Evolutionary conservation across 2,888 invertebrate genomes (phyloP).

Genomic region (Drosophila kambysellisi): DNA sequence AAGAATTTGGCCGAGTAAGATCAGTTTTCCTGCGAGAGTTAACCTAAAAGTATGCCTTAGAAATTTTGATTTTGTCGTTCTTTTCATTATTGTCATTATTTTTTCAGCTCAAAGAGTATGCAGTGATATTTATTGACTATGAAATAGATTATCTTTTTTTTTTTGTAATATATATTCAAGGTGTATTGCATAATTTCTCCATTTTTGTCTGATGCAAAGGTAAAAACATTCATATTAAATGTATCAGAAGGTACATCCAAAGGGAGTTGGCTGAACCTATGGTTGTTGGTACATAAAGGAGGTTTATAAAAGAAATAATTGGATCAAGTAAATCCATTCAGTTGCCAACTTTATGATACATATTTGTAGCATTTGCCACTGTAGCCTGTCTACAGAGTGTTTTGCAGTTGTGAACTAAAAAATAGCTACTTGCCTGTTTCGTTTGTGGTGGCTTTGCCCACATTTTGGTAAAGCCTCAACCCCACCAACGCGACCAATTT

Average conservation of each 20-base stretch:
- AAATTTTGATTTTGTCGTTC: background rate
- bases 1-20: too few species aligned
- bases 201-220: background rate
- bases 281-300: background rate
- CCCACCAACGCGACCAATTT: background rate
- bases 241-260: background rate
- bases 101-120: background rate
- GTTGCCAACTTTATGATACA: background rate
- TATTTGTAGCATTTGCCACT: background rate
- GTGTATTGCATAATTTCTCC: background rate
- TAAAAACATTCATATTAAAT: background rate
- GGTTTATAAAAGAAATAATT: background rate
- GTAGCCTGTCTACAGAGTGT: background rate
- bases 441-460: constrained; percentile 1
- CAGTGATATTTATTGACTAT: background rate
- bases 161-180: background rate
- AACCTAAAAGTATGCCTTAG: background rate
- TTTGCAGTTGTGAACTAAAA: background rate
- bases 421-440: too few species aligned
- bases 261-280: too few species aligned
- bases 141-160: background rate
- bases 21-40: background rate
- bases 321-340: background rate
- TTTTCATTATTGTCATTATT: too few species aligned
- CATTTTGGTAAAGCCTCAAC: constrained; percentile 5